Conservation (phyloP, 1,140 invertebrate species). For the Globodera ellingtonae region DNA sequence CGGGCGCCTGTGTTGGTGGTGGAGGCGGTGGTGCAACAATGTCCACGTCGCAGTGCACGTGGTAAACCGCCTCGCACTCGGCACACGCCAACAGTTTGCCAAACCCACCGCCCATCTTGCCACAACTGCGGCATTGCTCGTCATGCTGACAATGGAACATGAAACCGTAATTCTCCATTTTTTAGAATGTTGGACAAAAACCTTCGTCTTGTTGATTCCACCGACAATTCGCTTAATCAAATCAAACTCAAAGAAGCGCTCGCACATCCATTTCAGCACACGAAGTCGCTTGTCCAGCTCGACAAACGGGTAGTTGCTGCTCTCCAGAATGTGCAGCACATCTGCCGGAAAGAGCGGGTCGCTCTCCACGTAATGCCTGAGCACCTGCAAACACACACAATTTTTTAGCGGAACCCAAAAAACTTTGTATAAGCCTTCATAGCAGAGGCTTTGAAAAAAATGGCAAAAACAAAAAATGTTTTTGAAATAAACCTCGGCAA, state of each 20-base stretch:
- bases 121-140: conserved; percentile 90
- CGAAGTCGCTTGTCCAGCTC: conserved; percentile 40
- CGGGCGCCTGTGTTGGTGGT: no score
- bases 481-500: conserved; percentile 44
- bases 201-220: conserved; percentile 38
- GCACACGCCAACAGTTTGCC: conserved; percentile 41
- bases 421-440: no score
- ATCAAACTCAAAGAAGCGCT: conserved; percentile 44
- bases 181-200: conserved; percentile 11
- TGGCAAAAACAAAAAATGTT: conserved; percentile 5
- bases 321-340: conserved; percentile 35
- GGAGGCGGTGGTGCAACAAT: conserved; percentile 13
- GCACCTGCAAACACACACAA: conserved; percentile 38
- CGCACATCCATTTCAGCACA: conserved; percentile 51
- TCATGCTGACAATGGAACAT: conserved; percentile 69
- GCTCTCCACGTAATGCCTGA: conserved; percentile 52
- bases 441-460: background rate
- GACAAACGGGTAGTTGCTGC: conserved; percentile 51
- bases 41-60: conserved; percentile 37
- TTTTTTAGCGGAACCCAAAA: background rate
- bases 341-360: conserved; percentile 36
- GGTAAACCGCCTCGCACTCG: conserved; percentile 54
- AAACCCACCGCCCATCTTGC: conserved; percentile 66
- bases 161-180: background rate
- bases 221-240: conserved; percentile 37